phyloP scores from a whole-genome alignment of 2,113 vertebrate genomes.

The Microtus richardsoni region DNA sequence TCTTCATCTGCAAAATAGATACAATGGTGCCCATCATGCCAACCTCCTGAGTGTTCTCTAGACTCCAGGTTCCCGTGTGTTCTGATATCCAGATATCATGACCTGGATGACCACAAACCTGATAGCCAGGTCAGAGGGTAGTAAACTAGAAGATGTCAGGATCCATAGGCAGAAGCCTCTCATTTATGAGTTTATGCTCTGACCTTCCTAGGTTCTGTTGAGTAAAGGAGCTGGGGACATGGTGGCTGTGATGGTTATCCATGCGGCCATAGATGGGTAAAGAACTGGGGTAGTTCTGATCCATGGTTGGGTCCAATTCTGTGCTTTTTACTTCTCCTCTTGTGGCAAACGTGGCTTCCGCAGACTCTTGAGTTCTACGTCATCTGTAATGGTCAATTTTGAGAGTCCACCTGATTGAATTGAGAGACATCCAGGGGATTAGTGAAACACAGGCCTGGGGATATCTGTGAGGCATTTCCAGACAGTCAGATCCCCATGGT shows the following conservation, averaged over 20 bases:
- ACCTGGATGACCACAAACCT: neutral
- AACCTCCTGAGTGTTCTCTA: neutral
- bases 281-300: neutral
- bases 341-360: neutral
- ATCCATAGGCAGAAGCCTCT: neutral
- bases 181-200: neutral
- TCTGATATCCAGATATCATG: neutral
- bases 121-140: neutral
- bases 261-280: neutral
- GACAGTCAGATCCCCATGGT: neutral
- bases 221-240: neutral
- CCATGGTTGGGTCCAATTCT: neutral
- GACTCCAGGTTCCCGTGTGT: neutral
- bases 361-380: neutral
- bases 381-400: neutral
- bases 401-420: neutral
- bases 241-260: too few species aligned
- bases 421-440: neutral
- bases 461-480: neutral
- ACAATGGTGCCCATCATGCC: too few species aligned
- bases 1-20: neutral
- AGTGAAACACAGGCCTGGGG: neutral
- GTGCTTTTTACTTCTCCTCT: neutral
- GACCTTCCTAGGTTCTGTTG: neutral
- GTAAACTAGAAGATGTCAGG: neutral